Conservation (phyloP, 2,113 vertebrate genomes). For the Pluvianellus socialis region DNA sequence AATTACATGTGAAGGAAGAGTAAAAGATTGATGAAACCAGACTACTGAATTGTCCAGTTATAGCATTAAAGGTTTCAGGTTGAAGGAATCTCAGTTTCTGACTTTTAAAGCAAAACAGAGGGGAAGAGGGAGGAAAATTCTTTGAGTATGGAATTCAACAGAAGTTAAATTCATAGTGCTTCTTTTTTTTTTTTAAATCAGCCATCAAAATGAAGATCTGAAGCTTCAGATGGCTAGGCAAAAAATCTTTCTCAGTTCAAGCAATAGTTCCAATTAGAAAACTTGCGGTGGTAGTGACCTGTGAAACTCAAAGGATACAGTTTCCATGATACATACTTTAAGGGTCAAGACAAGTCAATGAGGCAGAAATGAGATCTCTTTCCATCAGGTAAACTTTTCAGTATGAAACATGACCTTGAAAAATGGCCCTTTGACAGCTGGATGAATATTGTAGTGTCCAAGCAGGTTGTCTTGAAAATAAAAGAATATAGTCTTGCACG, state of each 20-base stretch:
- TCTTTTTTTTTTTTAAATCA: not conserved
- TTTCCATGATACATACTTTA: not conserved
- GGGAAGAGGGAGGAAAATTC: not conserved
- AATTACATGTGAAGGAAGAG: not conserved
- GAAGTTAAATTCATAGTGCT: not conserved
- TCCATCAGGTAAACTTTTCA: not conserved
- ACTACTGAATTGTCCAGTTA: not conserved
- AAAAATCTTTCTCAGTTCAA: not conserved
- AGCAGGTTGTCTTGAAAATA: not conserved
- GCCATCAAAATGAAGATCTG: not conserved
- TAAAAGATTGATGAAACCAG: not conserved
- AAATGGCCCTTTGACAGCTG: not conserved
- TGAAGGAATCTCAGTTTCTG: not conserved
- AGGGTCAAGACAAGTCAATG: not conserved
- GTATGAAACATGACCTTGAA: not conserved
- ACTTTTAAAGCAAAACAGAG: not conserved
- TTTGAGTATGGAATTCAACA: not conserved
- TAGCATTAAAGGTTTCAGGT: not conserved
- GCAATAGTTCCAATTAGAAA: not conserved
- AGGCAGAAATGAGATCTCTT: not conserved
- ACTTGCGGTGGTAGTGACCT: not conserved
- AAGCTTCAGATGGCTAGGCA: not conserved
- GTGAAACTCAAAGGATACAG: not conserved
- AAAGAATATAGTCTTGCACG: not conserved
- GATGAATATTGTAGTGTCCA: not conserved